Conservation (phyloP, 1,140 invertebrate species). For the Drosophila subobscura region DNA sequence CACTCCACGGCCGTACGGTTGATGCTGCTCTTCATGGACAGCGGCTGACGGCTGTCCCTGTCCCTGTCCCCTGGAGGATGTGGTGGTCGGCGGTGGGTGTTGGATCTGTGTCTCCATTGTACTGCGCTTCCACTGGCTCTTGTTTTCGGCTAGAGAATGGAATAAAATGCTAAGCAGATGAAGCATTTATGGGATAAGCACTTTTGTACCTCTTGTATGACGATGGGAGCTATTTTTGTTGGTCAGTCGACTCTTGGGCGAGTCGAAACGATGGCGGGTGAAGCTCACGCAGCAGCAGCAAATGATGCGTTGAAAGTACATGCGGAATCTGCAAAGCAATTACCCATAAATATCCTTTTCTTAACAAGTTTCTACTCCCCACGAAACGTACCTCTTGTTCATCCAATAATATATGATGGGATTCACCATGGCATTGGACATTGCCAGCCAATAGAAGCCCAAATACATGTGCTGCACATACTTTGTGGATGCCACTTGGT, state of each 20-base stretch:
- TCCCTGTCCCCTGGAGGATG: conserved; percentile 43
- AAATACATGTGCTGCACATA: conserved; percentile 93
- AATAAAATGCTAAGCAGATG: background rate
- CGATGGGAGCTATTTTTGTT: conserved; percentile 74
- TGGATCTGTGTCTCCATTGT: conserved; percentile 82
- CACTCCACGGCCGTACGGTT: conserved; percentile 57
- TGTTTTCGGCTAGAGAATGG: conserved; percentile 62
- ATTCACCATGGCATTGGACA: conserved; percentile 96
- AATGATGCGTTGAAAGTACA: conserved; percentile 85
- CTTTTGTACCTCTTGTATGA: conserved; percentile 61
- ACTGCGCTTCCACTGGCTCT: conserved; percentile 79
- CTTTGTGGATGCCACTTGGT: conserved; percentile 87
- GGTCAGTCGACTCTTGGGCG: conserved; percentile 60
- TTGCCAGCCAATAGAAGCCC: conserved; percentile 95
- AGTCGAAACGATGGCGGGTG: conserved; percentile 57
- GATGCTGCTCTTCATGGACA: background rate
- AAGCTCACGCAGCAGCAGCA: conserved; percentile 83
- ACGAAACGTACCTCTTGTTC: conserved; percentile 88
- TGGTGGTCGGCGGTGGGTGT: conserved; percentile 54
- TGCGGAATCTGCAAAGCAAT: conserved; percentile 83
- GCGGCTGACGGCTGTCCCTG: conserved; percentile 3
- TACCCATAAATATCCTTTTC: background rate
- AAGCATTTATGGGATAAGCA: conserved; percentile 1
- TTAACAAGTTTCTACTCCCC: background rate
- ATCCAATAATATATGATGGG: conserved; percentile 97